Percentiles rank a stretch among this genome's conserved stretches.
Evolutionary conservation across 2,888 invertebrate genomes (phyloP).

Genomic region (Euzophera pinguis): DNA sequence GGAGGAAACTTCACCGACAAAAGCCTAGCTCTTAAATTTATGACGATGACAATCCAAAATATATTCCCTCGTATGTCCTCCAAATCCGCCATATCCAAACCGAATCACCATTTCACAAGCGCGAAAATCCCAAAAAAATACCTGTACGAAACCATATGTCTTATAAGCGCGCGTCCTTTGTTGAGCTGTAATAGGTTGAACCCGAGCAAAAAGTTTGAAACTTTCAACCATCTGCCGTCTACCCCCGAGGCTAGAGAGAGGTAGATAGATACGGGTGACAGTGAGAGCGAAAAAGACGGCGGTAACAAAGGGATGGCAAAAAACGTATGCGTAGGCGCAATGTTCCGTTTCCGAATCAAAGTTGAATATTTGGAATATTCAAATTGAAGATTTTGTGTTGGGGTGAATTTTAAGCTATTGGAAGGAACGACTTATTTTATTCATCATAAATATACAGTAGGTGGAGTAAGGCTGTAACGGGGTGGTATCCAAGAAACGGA

Average conservation of each 20-base stretch:
- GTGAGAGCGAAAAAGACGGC: slow-evolving; percentile 15
- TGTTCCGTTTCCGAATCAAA: slow-evolving; percentile 23
- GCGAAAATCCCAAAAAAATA: slow-evolving; percentile 24
- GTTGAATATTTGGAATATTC: not conserved
- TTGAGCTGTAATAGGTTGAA: slow-evolving; percentile 15
- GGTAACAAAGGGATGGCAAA: slow-evolving; percentile 12
- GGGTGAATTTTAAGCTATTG: not conserved
- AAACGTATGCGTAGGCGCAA: slow-evolving; percentile 21
- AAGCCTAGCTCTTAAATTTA: too few relatives aligned
- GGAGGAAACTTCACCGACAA: too few relatives aligned
- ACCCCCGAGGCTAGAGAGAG: slow-evolving; percentile 28
- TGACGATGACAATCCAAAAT: too few relatives aligned
- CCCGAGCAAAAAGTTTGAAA: slow-evolving; percentile 23
- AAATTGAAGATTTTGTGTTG: not conserved
- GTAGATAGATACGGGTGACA: slow-evolving; percentile 6
- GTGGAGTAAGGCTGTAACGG: too few relatives aligned
- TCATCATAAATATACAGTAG: too few relatives aligned
- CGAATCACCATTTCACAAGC: slow-evolving; percentile 35
- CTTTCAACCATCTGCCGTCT: slow-evolving; percentile 36
- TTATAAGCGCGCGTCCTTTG: slow-evolving; percentile 13
- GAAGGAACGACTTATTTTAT: too few relatives aligned
- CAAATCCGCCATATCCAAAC: slow-evolving; percentile 22
- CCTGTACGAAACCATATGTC: slow-evolving; percentile 11
- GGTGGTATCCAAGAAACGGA: too few relatives aligned
- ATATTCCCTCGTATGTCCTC: not conserved